phyloP scores from a whole-genome alignment of 1,140 invertebrate species.

The Zaprionus tsacasi region DNA sequence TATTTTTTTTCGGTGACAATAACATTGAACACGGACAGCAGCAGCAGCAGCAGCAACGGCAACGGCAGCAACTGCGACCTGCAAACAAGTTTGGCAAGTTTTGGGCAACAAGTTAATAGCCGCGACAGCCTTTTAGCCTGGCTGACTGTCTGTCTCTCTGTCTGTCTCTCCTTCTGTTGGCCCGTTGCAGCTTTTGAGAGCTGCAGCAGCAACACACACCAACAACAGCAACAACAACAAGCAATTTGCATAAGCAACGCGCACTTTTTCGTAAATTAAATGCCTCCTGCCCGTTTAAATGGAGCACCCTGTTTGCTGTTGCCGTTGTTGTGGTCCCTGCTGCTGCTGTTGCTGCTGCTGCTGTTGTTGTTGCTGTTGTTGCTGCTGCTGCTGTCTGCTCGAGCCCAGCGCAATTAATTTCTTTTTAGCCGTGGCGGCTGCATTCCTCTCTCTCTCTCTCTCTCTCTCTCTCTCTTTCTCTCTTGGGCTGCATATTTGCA shows the following conservation, averaged over 20 bases:
- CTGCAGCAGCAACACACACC: constrained; percentile 39
- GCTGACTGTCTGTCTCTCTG: not conserved
- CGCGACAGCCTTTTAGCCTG: constrained; percentile 47
- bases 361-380: constrained; percentile 28
- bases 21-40: constrained; percentile 72
- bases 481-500: constrained; percentile 72
- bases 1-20: constrained; percentile 74
- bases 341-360: constrained; percentile 38
- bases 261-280: constrained; percentile 83
- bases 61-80: constrained; percentile 39
- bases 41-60: constrained; percentile 15
- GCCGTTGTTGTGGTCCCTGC: constrained; percentile 33
- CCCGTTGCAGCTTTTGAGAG: constrained; percentile 66
- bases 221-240: constrained; percentile 62
- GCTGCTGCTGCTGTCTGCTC: constrained; percentile 39
- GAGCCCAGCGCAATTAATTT: constrained; percentile 80
- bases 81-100: constrained; percentile 79
- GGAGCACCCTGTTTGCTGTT: constrained; percentile 72
- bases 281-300: constrained; percentile 72
- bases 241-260: constrained; percentile 82
- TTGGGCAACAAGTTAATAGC: constrained; percentile 77
- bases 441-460: constrained; percentile 71
- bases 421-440: constrained; percentile 79
- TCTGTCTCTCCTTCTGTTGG: not conserved
- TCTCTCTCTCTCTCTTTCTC: constrained; percentile 60